Percentiles rank a stretch among this genome's conserved stretches.
Evolutionary conservation across 2,797 vertebrate genomes (phyloP).

Genomic region (Cheirogaleus major): DNA sequence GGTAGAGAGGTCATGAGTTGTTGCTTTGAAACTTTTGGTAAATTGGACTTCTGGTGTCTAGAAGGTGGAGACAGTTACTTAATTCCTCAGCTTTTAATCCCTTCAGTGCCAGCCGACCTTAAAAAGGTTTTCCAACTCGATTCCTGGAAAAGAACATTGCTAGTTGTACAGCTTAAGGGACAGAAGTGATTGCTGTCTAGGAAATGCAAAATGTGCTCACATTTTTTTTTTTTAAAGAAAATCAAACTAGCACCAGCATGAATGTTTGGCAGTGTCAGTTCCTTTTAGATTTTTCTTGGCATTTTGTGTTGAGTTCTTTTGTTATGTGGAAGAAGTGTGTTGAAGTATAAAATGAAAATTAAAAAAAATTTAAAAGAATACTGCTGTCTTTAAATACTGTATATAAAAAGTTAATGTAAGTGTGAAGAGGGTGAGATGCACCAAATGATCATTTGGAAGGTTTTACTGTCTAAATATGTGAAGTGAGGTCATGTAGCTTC

Average conservation of each 20-base stretch:
- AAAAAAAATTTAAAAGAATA: not conserved
- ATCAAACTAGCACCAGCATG: constrained; percentile 28
- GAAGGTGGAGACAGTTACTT: constrained; percentile 62
- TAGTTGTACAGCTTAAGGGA: constrained; percentile 46
- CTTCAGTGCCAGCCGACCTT: constrained; percentile 55
- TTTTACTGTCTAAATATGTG: not conserved
- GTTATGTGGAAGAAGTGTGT: constrained; percentile 39
- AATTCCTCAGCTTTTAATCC: constrained; percentile 68
- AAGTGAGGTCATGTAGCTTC: not conserved
- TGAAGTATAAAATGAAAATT: constrained; percentile 39
- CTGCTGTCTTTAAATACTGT: not conserved
- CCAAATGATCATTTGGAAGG: not conserved
- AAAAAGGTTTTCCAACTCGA: not conserved
- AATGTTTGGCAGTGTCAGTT: constrained; percentile 18
- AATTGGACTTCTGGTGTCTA: constrained; percentile 50
- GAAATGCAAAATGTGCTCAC: constrained; percentile 72
- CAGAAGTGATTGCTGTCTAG: constrained; percentile 72
- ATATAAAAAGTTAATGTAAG: not conserved
- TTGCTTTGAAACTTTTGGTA: constrained; percentile 73
- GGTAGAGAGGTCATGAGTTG: constrained; percentile 35
- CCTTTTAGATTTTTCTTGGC: constrained; percentile 47
- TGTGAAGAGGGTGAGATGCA: not conserved
- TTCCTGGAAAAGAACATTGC: constrained; percentile 46
- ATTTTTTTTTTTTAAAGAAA: constrained; percentile 51
- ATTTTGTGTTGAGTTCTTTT: constrained; percentile 52